These are phyloP conservation scores for Malurus cyaneus DNA, from an alignment of 2,113 vertebrate genomes.

Conservation along the genomic window DNA sequence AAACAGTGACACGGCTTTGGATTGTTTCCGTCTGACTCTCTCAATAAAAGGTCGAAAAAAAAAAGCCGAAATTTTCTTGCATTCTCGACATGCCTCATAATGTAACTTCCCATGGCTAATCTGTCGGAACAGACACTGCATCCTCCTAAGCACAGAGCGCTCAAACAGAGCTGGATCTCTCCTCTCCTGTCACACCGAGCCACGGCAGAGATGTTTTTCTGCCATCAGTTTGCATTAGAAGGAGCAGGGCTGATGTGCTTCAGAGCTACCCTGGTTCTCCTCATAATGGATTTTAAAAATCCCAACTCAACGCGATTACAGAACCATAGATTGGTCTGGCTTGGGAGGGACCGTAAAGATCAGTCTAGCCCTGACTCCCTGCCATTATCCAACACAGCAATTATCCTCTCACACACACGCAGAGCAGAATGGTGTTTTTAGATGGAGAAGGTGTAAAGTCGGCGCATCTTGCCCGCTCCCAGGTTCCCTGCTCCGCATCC, in stretches of 20 bases:
- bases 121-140: fast-evolving
- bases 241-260: neutral
- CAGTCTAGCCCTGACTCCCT: fast-evolving
- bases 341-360: neutral
- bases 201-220: neutral
- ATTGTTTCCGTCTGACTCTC: neutral
- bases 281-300: fast-evolving
- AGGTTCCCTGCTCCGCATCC: neutral
- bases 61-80: too few species aligned
- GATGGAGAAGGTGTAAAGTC: neutral
- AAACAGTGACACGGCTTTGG: fast-evolving
- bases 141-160: neutral
- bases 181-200: neutral
- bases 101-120: fast-evolving
- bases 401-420: fast-evolving
- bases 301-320: fast-evolving
- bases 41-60: too few species aligned
- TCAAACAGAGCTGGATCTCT: neutral
- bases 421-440: neutral
- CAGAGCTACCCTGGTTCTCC: neutral
- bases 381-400: fast-evolving
- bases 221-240: fast-evolving
- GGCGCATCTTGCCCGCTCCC: fast-evolving
- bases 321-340: neutral
- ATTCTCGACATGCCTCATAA: neutral